These are phyloP conservation scores for Lepilemur ruficaudatus DNA, from an alignment of 2,797 vertebrate species.

Conservation along the genomic window DNA sequence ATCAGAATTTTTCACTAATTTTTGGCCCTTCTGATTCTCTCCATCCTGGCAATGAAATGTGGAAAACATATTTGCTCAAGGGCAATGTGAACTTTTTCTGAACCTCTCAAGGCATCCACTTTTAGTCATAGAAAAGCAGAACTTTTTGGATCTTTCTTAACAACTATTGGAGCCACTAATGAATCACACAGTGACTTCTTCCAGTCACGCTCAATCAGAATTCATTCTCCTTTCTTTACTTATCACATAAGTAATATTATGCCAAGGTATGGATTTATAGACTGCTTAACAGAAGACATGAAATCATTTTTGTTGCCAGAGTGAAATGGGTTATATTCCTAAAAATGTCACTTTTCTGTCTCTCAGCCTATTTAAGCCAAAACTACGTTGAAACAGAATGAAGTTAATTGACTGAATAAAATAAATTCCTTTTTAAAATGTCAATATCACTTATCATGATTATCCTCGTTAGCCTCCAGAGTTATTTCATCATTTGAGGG, in stretches of 20 bases:
- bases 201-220: background rate
- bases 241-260: background rate
- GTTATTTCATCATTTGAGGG: background rate
- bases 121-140: conserved; percentile 54
- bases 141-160: conserved; percentile 8
- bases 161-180: background rate
- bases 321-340: background rate
- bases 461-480: background rate
- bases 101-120: conserved; percentile 60
- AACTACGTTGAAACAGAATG: background rate
- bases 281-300: background rate
- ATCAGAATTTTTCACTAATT: conserved; percentile 76
- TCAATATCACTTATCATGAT: background rate
- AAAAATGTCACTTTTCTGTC: background rate
- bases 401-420: background rate
- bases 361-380: background rate
- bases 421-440: conserved; percentile 31
- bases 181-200: background rate
- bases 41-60: conserved; percentile 65
- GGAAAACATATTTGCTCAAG: conserved; percentile 73
- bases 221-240: background rate
- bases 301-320: background rate
- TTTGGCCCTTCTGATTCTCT: conserved; percentile 57
- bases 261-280: background rate
- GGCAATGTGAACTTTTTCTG: conserved; percentile 74